phyloP scores from a whole-genome alignment of 1,140 invertebrate species.

The Ips typographus region DNA sequence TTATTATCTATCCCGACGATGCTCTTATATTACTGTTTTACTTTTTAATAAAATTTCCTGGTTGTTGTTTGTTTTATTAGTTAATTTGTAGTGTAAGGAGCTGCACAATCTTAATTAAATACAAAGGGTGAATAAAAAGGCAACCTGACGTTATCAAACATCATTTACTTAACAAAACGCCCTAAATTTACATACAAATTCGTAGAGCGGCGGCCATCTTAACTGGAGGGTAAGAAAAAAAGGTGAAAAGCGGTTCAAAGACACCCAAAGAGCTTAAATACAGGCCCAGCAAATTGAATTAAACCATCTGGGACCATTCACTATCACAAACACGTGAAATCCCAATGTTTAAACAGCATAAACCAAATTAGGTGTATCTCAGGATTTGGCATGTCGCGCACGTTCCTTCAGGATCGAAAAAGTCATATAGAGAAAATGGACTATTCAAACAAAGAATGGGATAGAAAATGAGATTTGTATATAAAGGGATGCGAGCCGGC shows the following conservation, averaged over 20 bases:
- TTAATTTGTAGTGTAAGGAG: too few relatives aligned
- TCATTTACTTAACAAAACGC: background rate
- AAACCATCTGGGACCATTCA: too few relatives aligned
- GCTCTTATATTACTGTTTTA: too few relatives aligned
- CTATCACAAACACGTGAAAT: too few relatives aligned
- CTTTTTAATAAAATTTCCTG: too few relatives aligned
- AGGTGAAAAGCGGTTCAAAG: background rate
- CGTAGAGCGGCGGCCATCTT: background rate
- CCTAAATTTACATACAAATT: slow-evolving; percentile 6
- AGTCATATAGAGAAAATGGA: slow-evolving; percentile 7
- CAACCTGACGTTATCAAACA: background rate
- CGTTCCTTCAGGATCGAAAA: background rate
- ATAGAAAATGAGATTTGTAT: slow-evolving; percentile 14
- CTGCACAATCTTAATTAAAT: too few relatives aligned
- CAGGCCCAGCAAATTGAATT: too few relatives aligned
- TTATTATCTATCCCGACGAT: slow-evolving; percentile 17
- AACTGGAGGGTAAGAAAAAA: background rate
- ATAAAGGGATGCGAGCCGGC: background rate
- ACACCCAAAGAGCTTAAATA: background rate
- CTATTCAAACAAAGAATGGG: slow-evolving; percentile 20
- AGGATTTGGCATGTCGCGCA: slow-evolving; percentile 2
- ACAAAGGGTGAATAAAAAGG: too few relatives aligned
- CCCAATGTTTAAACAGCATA: too few relatives aligned
- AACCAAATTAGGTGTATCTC: too few relatives aligned
- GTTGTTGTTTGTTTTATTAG: too few relatives aligned